Evolutionary conservation across 2,113 vertebrate genomes (phyloP).

Genomic region (Campylomormyrus numenius): DNA sequence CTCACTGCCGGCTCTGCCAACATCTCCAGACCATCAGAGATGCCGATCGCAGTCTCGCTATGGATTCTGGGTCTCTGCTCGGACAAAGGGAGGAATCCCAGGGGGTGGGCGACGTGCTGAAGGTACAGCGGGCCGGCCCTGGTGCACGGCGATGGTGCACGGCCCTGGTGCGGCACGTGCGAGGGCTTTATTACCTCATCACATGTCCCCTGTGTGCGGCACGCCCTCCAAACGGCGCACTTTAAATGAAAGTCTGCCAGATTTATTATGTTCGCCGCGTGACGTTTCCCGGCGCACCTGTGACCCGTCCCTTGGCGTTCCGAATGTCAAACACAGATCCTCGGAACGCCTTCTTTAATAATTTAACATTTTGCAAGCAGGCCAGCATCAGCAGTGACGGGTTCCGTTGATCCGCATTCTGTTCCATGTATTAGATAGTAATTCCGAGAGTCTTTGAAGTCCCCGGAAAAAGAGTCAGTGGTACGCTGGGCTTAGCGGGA

Average conservation of each 20-base stretch:
- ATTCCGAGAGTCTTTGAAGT: constrained; percentile 33
- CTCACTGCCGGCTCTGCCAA: not conserved
- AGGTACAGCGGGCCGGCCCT: not conserved
- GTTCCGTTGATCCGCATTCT: not conserved
- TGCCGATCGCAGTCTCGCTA: not conserved
- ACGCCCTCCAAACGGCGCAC: not conserved
- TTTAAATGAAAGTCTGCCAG: not conserved
- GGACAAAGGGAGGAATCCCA: not conserved
- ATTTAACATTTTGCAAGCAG: not conserved
- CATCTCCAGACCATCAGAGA: not conserved
- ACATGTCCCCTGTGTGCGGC: too few species aligned
- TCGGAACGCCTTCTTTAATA: not conserved
- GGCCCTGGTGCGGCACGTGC: not conserved
- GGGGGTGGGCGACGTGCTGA: not conserved
- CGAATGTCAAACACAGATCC: not conserved
- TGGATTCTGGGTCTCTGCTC: not conserved
- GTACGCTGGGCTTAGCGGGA: constrained; percentile 39
- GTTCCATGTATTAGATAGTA: not conserved
- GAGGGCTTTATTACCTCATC: not conserved
- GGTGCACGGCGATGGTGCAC: not conserved
- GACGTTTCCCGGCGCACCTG: not conserved
- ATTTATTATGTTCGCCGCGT: not conserved
- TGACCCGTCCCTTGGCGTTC: not conserved
- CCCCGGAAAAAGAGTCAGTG: constrained; percentile 41
- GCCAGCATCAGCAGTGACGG: not conserved